These are phyloP conservation scores for Vulpes lagopus DNA, from an alignment of 2,113 vertebrate species.

Conservation along the genomic window DNA sequence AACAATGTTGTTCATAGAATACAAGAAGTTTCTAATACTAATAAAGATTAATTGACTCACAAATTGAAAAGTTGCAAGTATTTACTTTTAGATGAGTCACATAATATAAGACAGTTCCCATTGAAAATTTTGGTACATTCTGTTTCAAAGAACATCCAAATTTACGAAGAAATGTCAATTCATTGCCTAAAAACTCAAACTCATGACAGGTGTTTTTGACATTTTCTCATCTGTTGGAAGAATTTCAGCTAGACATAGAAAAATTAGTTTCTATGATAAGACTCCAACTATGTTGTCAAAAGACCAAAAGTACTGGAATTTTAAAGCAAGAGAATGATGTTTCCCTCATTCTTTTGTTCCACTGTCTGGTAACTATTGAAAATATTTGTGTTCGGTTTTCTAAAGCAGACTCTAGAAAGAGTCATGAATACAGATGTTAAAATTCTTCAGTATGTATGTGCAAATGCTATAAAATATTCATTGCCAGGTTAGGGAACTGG, in stretches of 20 bases:
- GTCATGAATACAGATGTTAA: neutral
- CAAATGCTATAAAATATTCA: neutral
- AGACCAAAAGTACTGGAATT: neutral
- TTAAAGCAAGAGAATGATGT: slow-evolving; percentile 13
- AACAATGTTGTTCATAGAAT: slow-evolving; percentile 47
- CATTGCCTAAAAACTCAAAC: slow-evolving; percentile 40
- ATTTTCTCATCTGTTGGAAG: slow-evolving; percentile 7
- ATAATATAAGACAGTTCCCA: neutral
- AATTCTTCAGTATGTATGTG: neutral
- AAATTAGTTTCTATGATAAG: neutral
- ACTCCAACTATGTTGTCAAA: neutral
- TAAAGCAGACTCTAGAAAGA: neutral
- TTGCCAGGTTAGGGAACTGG: neutral
- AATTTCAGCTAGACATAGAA: slow-evolving; percentile 60
- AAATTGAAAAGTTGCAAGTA: slow-evolving; percentile 61
- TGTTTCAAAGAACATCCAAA: slow-evolving; percentile 43
- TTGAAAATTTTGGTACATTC: neutral
- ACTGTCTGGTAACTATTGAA: neutral
- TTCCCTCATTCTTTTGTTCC: slow-evolving; percentile 21
- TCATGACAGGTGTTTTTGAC: neutral
- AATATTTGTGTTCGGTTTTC: slow-evolving; percentile 22
- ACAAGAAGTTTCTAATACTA: slow-evolving; percentile 36
- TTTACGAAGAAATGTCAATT: slow-evolving; percentile 65
- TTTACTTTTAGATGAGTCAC: slow-evolving; percentile 1
- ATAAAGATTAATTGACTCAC: slow-evolving; percentile 45